These are phyloP conservation scores for Heterodera filipjevi DNA, from an alignment of 2,888 invertebrate genomes.

Conservation along the genomic window DNA sequence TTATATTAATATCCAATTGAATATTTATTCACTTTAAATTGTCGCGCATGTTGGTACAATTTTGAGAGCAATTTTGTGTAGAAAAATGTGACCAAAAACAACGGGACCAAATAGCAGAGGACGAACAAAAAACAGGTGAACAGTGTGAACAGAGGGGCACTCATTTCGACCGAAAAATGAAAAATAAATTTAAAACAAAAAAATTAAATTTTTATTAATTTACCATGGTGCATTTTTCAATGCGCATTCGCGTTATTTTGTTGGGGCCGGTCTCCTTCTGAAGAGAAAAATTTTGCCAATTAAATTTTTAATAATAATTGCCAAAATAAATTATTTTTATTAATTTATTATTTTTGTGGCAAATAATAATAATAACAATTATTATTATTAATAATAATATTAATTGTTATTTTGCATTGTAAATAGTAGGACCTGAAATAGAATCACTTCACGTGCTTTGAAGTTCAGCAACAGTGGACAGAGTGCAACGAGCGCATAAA, in stretches of 20 bases:
- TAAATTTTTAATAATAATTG: background rate
- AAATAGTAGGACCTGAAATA: slow-evolving; percentile 47
- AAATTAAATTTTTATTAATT: background rate
- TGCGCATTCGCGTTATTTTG: slow-evolving; percentile 58
- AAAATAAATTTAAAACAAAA: background rate
- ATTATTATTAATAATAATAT: background rate
- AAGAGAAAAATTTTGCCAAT: background rate
- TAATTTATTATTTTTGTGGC: no score
- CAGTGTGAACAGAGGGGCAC: slow-evolving; percentile 48
- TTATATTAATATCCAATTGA: no score
- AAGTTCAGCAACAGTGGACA: slow-evolving; percentile 62
- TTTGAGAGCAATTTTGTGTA: slow-evolving; percentile 56
- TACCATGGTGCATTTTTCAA: slow-evolving; percentile 62
- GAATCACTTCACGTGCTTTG: slow-evolving; percentile 59
- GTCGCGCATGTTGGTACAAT: slow-evolving; percentile 57
- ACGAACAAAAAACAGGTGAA: slow-evolving; percentile 57
- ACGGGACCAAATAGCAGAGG: slow-evolving; percentile 59
- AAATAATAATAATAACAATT: background rate
- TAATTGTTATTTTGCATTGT: background rate
- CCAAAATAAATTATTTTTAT: background rate
- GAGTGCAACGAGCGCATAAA: slow-evolving; percentile 59
- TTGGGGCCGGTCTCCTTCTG: slow-evolving; percentile 58
- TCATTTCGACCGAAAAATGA: slow-evolving; percentile 12
- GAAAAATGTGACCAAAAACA: slow-evolving; percentile 61
- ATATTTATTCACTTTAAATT: slow-evolving; percentile 51